phyloP scores from a whole-genome alignment of 2,888 invertebrate species.

The Amaurobius ferox region DNA sequence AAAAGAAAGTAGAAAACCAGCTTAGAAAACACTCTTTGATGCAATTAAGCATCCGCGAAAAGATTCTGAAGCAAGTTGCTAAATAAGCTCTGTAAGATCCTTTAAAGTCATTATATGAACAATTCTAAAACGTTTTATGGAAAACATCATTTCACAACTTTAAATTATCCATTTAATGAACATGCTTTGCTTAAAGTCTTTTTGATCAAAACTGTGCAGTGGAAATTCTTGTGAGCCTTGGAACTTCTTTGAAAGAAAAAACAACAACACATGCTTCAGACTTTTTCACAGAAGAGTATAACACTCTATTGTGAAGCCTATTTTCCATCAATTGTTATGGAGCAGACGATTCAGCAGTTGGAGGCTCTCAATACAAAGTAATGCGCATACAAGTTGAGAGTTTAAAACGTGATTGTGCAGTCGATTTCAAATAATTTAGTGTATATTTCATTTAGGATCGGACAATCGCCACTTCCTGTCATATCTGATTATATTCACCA shows the following conservation, averaged over 20 bases:
- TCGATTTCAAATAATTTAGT: not conserved
- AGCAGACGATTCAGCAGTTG: not conserved
- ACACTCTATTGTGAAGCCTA: not conserved
- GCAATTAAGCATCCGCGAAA: not conserved
- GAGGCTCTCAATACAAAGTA: not conserved
- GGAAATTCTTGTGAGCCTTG: not conserved
- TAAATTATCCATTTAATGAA: not conserved
- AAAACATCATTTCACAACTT: not conserved
- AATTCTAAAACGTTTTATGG: not conserved
- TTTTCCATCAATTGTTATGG: not conserved
- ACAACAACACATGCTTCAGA: not conserved
- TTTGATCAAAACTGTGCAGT: too few species aligned
- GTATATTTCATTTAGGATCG: too few species aligned
- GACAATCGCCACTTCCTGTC: too few species aligned
- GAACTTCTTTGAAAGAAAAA: not conserved
- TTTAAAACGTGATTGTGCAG: not conserved
- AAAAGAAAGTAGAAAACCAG: slow-evolving; percentile 12
- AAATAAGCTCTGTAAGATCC: slow-evolving; percentile 12
- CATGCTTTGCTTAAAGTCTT: not conserved
- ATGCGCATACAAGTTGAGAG: not conserved
- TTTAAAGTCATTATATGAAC: not conserved
- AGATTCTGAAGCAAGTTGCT: not conserved
- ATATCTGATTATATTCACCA: too few species aligned
- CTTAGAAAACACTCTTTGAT: slow-evolving; percentile 16
- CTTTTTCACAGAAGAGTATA: not conserved